These are phyloP conservation scores for Aphelocoma coerulescens DNA, from an alignment of 2,113 vertebrate species.

Conservation along the genomic window DNA sequence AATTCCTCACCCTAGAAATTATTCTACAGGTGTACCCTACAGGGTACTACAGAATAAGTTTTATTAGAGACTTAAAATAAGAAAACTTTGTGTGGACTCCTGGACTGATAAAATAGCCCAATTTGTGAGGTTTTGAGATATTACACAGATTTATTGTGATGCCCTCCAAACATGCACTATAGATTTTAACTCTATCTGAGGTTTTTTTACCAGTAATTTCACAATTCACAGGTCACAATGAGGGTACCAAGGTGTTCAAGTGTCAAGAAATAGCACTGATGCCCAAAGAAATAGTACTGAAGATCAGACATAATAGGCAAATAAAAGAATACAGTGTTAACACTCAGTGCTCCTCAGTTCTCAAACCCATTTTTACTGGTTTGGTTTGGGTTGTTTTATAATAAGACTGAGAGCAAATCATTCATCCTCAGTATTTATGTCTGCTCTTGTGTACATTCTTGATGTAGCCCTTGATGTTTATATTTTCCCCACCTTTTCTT, in stretches of 20 bases:
- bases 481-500: neutral
- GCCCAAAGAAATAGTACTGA: neutral
- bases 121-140: neutral
- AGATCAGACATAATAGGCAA: neutral
- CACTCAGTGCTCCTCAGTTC: neutral
- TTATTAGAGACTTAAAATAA: neutral
- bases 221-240: neutral
- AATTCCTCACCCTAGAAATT: neutral
- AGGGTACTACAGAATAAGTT: neutral
- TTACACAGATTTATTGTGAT: neutral
- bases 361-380: neutral
- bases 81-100: neutral
- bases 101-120: neutral
- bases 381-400: accelerated
- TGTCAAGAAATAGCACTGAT: neutral
- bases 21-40: neutral
- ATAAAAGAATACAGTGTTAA: neutral
- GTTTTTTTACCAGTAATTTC: neutral
- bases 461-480: neutral
- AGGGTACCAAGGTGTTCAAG: neutral
- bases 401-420: neutral
- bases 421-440: neutral
- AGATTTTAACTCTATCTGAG: neutral
- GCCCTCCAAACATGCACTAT: neutral
- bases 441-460: neutral